Conservation (phyloP, 2,113 vertebrate genomes). For the Leptobrachium leishanense region DNA sequence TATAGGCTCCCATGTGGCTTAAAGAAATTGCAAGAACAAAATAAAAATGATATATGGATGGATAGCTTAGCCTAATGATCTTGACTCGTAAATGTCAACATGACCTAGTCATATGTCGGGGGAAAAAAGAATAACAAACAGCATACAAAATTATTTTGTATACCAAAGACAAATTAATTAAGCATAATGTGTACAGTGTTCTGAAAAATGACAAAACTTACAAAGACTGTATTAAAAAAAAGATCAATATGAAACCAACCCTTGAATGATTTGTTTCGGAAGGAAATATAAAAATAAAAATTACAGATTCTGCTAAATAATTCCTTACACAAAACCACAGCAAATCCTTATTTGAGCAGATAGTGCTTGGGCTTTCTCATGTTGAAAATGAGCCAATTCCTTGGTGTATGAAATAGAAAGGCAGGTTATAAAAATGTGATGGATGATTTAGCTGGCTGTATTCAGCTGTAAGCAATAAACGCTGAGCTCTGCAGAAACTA, state of each 20-base stretch:
- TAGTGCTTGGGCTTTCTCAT: constrained; percentile 54
- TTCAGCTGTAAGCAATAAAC: constrained; percentile 75
- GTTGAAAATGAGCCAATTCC: constrained; percentile 61
- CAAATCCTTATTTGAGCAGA: constrained; percentile 39
- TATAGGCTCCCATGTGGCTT: too few relatives aligned
- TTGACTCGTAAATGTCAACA: not conserved
- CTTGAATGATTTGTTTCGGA: not conserved
- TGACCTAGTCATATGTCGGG: not conserved
- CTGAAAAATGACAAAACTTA: not conserved
- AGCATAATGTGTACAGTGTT: not conserved
- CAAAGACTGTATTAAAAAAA: not conserved
- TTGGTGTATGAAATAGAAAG: constrained; percentile 64
- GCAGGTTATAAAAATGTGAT: constrained; percentile 74
- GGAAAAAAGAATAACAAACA: not conserved
- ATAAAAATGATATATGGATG: not conserved
- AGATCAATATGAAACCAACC: not conserved
- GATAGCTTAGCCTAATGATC: not conserved
- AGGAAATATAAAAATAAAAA: constrained; percentile 10
- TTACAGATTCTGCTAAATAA: constrained; percentile 21
- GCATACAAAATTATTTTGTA: not conserved
- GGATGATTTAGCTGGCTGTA: constrained; percentile 69
- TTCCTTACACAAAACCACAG: constrained; percentile 5
- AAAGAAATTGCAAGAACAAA: too few relatives aligned
- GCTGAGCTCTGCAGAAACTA: constrained; percentile 75
- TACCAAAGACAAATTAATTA: not conserved